A percentile compares a stretch with the other conserved stretches of the same genome.
phyloP scores from a whole-genome alignment of 2,888 invertebrate genomes.

The Polyommatus icarus region DNA sequence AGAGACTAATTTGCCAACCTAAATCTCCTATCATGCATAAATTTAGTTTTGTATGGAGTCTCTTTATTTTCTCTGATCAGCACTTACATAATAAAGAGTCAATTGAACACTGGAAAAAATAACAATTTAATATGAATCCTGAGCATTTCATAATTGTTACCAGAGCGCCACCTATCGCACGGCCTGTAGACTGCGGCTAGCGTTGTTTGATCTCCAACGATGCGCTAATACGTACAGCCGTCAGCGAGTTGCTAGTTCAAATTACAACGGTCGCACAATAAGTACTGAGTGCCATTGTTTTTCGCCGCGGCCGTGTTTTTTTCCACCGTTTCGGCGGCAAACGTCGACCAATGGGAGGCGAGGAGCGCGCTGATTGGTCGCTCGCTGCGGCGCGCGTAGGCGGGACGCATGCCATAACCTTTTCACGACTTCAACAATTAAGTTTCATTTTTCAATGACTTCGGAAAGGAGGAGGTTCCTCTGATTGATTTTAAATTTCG shows the following conservation, averaged over 20 bases:
- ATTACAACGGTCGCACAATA: conserved; percentile 50
- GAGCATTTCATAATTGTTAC: conserved; percentile 2
- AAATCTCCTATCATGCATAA: too few species aligned
- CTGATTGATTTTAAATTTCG: not conserved
- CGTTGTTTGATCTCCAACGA: conserved; percentile 16
- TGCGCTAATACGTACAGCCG: not conserved
- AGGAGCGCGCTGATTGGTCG: conserved; percentile 57
- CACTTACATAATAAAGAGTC: not conserved
- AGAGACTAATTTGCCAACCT: too few species aligned
- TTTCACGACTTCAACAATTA: conserved; percentile 52
- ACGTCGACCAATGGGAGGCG: conserved; percentile 58
- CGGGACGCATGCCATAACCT: conserved; percentile 56
- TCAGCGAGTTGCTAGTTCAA: conserved; percentile 32
- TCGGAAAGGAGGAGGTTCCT: conserved; percentile 43
- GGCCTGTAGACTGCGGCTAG: conserved; percentile 9
- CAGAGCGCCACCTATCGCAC: conserved; percentile 22
- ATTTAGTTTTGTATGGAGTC: not conserved
- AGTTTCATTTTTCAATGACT: conserved; percentile 46
- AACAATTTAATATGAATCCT: not conserved
- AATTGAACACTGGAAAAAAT: not conserved
- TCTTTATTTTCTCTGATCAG: not conserved
- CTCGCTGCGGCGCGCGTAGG: conserved; percentile 42
- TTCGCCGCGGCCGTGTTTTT: conserved; percentile 53
- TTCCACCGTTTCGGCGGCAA: conserved; percentile 48
- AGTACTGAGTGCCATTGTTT: conserved; percentile 71